Conservation (phyloP, 2,888 invertebrate species). For the Acrobasis repandana region DNA sequence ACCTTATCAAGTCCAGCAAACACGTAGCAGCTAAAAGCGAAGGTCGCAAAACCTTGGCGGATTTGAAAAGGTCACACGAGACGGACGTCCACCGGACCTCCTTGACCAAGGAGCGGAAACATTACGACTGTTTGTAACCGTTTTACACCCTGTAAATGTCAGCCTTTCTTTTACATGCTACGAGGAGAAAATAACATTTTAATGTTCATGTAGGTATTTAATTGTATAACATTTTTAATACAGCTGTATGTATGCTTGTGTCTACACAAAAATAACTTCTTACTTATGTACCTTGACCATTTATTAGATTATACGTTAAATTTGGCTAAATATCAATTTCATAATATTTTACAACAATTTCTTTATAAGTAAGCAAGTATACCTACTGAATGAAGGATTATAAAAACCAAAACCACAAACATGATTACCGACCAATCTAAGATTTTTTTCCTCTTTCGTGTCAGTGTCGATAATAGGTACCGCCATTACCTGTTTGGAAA, state of each 20-base stretch:
- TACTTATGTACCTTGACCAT: no score
- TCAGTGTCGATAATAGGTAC: background rate
- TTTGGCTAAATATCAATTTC: background rate
- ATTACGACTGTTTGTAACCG: background rate
- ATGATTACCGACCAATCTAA: background rate
- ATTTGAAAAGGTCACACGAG: constrained; percentile 28
- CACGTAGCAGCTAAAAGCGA: background rate
- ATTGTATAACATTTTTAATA: no score
- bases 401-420: background rate
- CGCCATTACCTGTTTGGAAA: background rate
- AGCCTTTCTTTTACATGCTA: background rate
- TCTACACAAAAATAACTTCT: no score
- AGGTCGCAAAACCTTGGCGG: constrained; percentile 18
- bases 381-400: background rate
- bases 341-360: background rate
- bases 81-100: constrained; percentile 15
- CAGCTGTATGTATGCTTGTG: no score
- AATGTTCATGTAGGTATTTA: no score
- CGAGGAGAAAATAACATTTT: background rate
- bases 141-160: constrained; percentile 6
- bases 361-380: background rate
- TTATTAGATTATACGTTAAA: no score
- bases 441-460: background rate
- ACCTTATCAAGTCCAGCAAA: background rate
- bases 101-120: constrained; percentile 15